These are phyloP conservation scores for Epistrophe grossulariae DNA, from an alignment of 2,888 invertebrate genomes.

Conservation along the genomic window DNA sequence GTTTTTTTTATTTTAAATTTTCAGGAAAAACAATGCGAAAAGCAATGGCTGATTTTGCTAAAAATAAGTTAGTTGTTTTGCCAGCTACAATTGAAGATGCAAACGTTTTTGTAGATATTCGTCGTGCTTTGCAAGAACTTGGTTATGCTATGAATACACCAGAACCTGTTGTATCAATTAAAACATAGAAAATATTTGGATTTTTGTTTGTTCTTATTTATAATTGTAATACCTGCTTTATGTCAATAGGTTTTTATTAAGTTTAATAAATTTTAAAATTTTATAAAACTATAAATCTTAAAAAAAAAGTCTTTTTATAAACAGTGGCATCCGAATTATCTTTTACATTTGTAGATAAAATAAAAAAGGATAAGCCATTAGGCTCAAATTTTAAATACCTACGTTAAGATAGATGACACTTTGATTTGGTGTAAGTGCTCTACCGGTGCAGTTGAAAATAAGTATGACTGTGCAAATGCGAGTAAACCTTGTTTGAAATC, in stretches of 20 bases:
- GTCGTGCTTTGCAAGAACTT: constrained; percentile 89
- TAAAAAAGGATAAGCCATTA: no score
- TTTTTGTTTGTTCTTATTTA: constrained; percentile 18
- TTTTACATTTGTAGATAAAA: no score
- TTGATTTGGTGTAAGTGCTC: no score
- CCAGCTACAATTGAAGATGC: constrained; percentile 95
- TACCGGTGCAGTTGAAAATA: no score
- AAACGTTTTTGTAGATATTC: constrained; percentile 91
- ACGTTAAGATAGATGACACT: no score
- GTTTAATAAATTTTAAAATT: background rate
- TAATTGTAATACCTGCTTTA: background rate
- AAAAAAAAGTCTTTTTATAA: background rate
- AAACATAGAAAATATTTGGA: constrained; percentile 59
- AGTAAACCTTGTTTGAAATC: no score
- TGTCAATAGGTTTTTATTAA: constrained; percentile 7
- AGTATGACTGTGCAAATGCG: no score
- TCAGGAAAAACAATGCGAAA: constrained; percentile 87
- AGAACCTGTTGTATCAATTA: constrained; percentile 84
- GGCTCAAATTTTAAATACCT: no score
- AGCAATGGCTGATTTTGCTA: constrained; percentile 93
- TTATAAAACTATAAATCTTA: background rate
- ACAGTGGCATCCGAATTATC: no score
- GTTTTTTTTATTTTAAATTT: background rate
- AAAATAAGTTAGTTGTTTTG: constrained; percentile 91
- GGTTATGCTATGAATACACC: constrained; percentile 91